Conservation (phyloP, 2,113 vertebrate species). For the Lophotis ruficrista region DNA sequence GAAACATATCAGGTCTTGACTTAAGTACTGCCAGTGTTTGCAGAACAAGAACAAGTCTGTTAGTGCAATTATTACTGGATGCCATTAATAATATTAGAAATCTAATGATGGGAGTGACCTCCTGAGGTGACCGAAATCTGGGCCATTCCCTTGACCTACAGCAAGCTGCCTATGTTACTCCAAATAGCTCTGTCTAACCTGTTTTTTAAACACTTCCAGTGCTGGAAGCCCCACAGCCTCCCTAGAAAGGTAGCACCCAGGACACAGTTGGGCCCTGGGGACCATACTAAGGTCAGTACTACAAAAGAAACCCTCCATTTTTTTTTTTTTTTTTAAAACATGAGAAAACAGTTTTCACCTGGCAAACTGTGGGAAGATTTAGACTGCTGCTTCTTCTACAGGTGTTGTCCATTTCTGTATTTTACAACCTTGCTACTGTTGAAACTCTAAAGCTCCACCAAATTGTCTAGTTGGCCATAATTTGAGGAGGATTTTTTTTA, state of each 20-base stretch:
- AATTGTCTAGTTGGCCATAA: accelerated
- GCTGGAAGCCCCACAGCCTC: not conserved
- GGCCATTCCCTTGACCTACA: not conserved
- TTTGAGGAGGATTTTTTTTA: not conserved
- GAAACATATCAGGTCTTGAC: not conserved
- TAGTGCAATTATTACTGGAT: not conserved
- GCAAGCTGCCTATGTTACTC: not conserved
- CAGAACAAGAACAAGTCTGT: not conserved
- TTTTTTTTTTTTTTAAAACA: not conserved
- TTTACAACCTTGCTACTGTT: not conserved
- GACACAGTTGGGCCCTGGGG: not conserved
- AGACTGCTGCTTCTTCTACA: not conserved
- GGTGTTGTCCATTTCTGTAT: not conserved
- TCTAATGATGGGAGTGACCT: not conserved
- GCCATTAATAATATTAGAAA: not conserved
- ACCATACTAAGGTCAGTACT: not conserved
- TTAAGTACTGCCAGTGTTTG: not conserved
- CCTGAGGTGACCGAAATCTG: not conserved
- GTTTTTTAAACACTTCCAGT: not conserved
- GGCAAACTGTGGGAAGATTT: not conserved
- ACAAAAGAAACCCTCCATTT: not conserved
- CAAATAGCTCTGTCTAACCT: not conserved
- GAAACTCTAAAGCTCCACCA: not conserved
- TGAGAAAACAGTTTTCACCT: not conserved
- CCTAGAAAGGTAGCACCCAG: not conserved